A percentile compares a stretch with the other conserved stretches of the same genome.
Conservation (phyloP, 2,888 invertebrate species). For the Caenorhabditis imperialis region DNA sequence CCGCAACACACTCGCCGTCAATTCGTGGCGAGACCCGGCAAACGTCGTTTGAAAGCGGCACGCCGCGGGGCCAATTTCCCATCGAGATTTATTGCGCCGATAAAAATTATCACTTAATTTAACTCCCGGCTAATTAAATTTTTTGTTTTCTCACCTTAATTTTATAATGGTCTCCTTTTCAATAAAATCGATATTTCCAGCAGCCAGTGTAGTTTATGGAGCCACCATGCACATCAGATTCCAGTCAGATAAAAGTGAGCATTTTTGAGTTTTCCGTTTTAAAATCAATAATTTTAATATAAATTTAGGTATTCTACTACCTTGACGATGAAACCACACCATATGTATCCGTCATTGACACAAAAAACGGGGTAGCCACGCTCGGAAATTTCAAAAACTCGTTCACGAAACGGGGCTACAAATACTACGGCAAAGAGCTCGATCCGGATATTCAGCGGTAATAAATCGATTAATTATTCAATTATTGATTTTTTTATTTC, state of each 20-base stretch:
- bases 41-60: conserved; percentile 9
- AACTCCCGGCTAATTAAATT: background rate
- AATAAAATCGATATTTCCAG: conserved; percentile 17
- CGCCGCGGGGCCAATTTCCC: background rate
- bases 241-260: conserved; percentile 46
- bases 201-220: conserved; percentile 26
- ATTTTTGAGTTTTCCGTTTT: background rate
- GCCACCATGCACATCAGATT: conserved; percentile 35
- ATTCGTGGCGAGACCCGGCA: conserved; percentile 43
- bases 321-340: conserved; percentile 74
- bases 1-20: background rate
- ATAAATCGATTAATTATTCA: conserved; percentile 2
- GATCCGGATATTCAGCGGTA: conserved; percentile 70
- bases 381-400: conserved; percentile 71
- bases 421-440: conserved; percentile 71
- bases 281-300: background rate
- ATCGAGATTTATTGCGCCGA: background rate
- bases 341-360: conserved; percentile 66
- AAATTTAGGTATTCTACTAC: conserved; percentile 67
- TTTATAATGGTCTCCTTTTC: background rate
- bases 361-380: conserved; percentile 62
- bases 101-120: background rate
- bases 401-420: conserved; percentile 70
- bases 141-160: background rate
- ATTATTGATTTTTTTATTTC: conserved; percentile 16